Conservation (phyloP, 2,113 vertebrate genomes). For the Odocoileus hemionus region DNA sequence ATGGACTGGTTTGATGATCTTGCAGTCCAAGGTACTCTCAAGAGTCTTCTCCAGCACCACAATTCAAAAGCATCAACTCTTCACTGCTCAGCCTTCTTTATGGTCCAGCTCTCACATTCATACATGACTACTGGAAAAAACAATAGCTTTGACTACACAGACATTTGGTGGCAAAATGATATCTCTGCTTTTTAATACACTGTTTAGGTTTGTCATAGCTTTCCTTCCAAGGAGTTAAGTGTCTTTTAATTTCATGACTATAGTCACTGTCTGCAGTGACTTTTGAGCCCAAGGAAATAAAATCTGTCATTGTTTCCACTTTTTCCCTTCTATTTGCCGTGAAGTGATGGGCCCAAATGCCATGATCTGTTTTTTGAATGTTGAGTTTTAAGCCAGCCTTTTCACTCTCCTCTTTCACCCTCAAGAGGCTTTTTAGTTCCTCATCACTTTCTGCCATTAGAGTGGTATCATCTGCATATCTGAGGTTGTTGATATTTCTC, state of each 20-base stretch:
- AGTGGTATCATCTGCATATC: background rate
- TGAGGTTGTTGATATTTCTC: background rate
- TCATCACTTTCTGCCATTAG: background rate
- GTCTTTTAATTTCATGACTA: background rate
- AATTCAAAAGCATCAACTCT: background rate
- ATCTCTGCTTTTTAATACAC: background rate
- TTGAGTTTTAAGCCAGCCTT: background rate
- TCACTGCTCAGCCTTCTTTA: background rate
- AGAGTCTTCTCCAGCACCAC: background rate
- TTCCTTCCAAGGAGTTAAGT: background rate
- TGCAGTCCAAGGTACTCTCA: background rate
- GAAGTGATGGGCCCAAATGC: background rate
- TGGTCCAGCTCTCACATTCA: background rate
- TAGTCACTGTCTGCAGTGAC: background rate
- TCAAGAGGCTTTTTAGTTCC: background rate
- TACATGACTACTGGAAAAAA: background rate
- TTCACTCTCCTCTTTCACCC: background rate
- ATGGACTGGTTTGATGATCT: background rate
- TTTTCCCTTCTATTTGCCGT: background rate
- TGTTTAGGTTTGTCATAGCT: background rate
- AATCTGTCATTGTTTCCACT: background rate
- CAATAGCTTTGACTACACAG: background rate
- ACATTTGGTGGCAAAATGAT: background rate
- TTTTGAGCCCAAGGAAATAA: background rate
- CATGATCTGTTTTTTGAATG: background rate